These are phyloP conservation scores for Nephrotoma flavescens DNA, from an alignment of 2,888 invertebrate species.

Conservation along the genomic window DNA sequence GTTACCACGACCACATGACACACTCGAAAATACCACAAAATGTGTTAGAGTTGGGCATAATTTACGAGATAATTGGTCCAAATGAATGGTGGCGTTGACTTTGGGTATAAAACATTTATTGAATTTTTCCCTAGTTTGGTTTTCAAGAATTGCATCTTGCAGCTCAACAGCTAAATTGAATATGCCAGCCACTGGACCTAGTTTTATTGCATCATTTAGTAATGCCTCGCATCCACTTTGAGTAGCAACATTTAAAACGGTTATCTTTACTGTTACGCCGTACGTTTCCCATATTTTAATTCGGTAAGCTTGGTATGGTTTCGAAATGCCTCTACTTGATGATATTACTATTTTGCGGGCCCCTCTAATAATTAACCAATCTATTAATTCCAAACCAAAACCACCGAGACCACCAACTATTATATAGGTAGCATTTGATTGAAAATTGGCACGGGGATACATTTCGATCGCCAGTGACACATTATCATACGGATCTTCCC, in stretches of 20 bases:
- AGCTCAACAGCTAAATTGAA: slow-evolving; percentile 81
- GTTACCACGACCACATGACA: slow-evolving; percentile 34
- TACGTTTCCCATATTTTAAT: slow-evolving; percentile 42
- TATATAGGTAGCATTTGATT: slow-evolving; percentile 34
- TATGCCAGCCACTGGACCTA: slow-evolving; percentile 50
- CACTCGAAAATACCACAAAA: slow-evolving; percentile 46
- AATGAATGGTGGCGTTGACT: slow-evolving; percentile 54
- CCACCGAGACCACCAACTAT: slow-evolving; percentile 47
- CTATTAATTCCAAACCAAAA: slow-evolving; percentile 76
- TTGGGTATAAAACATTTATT: slow-evolving; percentile 58
- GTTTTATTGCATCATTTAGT: background rate
- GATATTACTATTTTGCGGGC: background rate
- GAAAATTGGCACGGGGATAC: slow-evolving; percentile 23
- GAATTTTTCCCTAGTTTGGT: slow-evolving; percentile 38
- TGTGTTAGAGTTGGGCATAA: slow-evolving; percentile 38
- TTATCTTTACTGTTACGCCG: slow-evolving; percentile 37
- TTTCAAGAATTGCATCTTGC: slow-evolving; percentile 49
- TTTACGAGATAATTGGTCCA: slow-evolving; percentile 33
- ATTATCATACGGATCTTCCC: slow-evolving; percentile 18
- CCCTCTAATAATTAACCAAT: slow-evolving; percentile 47
- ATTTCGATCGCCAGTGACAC: slow-evolving; percentile 22
- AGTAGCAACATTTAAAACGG: background rate
- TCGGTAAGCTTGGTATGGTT: slow-evolving; percentile 19
- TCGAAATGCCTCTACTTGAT: background rate
- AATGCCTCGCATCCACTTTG: background rate